Percentiles rank a stretch among this genome's conserved stretches.
Evolutionary conservation across 2,888 invertebrate species (phyloP).

Genomic region (Mesorhabditis spiculigera): DNA sequence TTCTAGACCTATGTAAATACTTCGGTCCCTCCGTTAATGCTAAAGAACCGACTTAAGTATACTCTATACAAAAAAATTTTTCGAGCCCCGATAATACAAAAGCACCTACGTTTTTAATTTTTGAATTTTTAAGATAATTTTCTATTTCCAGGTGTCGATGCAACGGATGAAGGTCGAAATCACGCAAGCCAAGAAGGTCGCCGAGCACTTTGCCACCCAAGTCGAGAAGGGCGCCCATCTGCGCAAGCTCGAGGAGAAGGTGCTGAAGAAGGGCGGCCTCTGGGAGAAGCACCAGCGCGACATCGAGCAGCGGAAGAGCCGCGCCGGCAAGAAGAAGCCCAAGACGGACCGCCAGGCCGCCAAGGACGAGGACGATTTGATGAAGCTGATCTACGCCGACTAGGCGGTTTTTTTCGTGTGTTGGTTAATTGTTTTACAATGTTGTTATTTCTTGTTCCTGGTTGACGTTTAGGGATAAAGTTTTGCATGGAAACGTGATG

Average conservation of each 20-base stretch:
- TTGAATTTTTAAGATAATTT: too few relatives aligned
- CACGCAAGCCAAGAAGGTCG: slow-evolving; percentile 84
- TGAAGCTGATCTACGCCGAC: slow-evolving; percentile 39
- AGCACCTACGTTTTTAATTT: not conserved
- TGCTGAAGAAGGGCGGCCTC: slow-evolving; percentile 50
- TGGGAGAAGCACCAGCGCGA: slow-evolving; percentile 53
- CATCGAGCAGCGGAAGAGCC: slow-evolving; percentile 39
- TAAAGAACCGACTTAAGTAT: too few relatives aligned
- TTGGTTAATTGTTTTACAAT: not conserved
- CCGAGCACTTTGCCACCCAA: slow-evolving; percentile 75
- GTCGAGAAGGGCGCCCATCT: slow-evolving; percentile 59
- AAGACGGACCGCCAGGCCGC: slow-evolving; percentile 23
- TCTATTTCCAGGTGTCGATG: slow-evolving; percentile 15
- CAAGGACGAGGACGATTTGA: slow-evolving; percentile 25
- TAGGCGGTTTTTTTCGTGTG: not conserved
- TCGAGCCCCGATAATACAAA: too few relatives aligned
- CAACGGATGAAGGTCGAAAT: slow-evolving; percentile 70
- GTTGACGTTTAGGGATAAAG: not conserved
- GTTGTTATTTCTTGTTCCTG: not conserved
- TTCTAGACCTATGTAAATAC: too few relatives aligned
- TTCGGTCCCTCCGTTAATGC: too few relatives aligned
- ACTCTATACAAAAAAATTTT: too few relatives aligned
- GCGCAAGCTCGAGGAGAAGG: slow-evolving; percentile 51
- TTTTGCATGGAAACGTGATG: not conserved
- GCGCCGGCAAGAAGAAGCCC: slow-evolving; percentile 21